Percentiles rank a stretch among this genome's conserved stretches.
Conservation (phyloP, 2,113 vertebrate species). For the Archocentrus centrarchus region DNA sequence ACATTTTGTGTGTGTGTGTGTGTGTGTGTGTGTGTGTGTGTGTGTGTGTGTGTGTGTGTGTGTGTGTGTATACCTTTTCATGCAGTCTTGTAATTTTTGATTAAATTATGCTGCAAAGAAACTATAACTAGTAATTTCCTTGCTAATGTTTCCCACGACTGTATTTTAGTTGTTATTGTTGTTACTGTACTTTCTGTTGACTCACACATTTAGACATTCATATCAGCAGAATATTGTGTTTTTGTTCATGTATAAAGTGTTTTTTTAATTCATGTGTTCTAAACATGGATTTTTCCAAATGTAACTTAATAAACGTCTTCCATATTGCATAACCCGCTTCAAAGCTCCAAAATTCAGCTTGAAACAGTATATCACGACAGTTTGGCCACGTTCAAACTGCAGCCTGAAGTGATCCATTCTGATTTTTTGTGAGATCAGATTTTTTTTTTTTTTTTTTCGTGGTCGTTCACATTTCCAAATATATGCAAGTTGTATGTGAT, state of each 20-base stretch:
- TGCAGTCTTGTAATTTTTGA: not conserved
- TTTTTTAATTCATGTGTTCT: not conserved
- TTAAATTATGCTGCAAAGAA: not conserved
- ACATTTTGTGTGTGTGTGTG: no score
- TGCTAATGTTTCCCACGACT: rapidly evolving
- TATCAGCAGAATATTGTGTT: not conserved
- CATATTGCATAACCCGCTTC: no score
- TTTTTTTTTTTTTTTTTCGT: no score
- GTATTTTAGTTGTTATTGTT: not conserved
- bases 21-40: no score
- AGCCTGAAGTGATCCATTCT: no score
- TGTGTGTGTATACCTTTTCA: not conserved
- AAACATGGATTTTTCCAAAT: not conserved
- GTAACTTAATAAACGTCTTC: no score
- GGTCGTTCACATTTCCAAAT: no score
- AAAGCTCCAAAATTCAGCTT: no score
- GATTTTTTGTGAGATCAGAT: no score
- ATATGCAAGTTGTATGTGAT: no score
- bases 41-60: not conserved
- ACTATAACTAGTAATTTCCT: not conserved
- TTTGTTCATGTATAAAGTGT: not conserved
- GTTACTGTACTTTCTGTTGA: not conserved
- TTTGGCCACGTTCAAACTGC: no score
- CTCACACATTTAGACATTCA: not conserved
- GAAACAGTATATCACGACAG: no score